Evolutionary conservation across 2,888 invertebrate species (phyloP), one percentile per base, ranked within the genome.

Genomic region (Rambutsinella grinnellia): DNA sequence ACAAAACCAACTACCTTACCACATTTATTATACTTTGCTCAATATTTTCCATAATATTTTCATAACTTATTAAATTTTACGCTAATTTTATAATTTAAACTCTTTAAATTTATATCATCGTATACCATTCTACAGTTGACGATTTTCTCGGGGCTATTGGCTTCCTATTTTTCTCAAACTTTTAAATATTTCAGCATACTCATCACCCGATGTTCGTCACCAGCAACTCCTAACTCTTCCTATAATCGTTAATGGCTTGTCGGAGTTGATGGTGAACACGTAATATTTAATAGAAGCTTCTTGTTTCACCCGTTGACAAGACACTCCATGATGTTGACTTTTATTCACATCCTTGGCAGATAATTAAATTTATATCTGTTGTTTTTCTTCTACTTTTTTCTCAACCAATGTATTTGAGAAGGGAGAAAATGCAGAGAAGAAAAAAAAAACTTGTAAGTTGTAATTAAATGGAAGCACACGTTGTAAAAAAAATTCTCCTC

Each of bases 261-360:
- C 47, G 27, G 56, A 21, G 23, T 27, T 54, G 47, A 36, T 27
- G 67, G 68, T 27, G 68, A 68, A 54, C 69, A 65, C 69, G 68
- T 69, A 69, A 65, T 63, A 69, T 69, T 69, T 68, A 68, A 76
- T 76, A 68, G 75, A 58, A 68, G 68, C 63, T 58, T 62, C 75
- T 76, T 76, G 75, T 76, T 76, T 76, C 68, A 68, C n/a, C n/a
- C 76, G 76, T 76, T 76, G 76, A 76, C 76, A 76, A 76, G 76
- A 69, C 76, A 76, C 76, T 76, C 76, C 76, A 76, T 76, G 76
- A 76, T 76, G 76, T 76, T 76, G 76, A 76, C 76, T 76, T 76
- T 76, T 69, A 76, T 76, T 76, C 76, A 69, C 76, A 76, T 76
- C 76, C 76, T 76, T 76, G 76, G 76, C 76, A 76, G 76, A 76